Conservation (phyloP, 2,113 vertebrate genomes). For the Ceuthmochares aereus region DNA sequence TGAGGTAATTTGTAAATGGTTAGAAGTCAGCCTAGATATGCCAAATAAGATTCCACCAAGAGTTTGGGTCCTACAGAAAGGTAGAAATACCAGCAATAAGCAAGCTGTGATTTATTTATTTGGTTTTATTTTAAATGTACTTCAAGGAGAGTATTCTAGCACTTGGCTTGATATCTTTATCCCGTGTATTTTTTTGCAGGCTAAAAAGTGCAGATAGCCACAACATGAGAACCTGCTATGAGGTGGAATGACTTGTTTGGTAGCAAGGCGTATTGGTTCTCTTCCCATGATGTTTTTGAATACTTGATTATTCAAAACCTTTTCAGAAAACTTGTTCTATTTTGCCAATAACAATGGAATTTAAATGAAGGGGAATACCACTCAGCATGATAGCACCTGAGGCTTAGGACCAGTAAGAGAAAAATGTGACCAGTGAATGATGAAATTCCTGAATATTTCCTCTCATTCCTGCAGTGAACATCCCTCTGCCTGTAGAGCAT, state of each 20-base stretch:
- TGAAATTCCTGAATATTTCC: neutral
- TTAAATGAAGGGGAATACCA: neutral
- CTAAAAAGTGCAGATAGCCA: neutral
- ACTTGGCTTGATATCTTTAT: neutral
- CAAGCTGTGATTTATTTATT: neutral
- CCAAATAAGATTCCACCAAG: neutral
- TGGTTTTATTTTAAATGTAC: neutral
- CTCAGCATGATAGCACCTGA: neutral
- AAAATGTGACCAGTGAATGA: neutral
- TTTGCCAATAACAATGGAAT: neutral
- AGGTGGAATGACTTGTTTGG: neutral
- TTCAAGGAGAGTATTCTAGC: neutral
- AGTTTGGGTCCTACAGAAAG: neutral
- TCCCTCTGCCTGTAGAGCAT: constrained; percentile 73
- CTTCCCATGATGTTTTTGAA: neutral
- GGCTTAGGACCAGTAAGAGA: neutral
- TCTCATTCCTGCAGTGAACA: constrained; percentile 68
- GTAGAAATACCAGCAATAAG: neutral
- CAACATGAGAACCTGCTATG: neutral
- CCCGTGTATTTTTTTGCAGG: neutral
- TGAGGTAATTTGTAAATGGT: neutral
- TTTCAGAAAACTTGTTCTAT: neutral
- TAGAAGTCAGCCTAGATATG: neutral
- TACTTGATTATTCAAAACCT: constrained; percentile 17
- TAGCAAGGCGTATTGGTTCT: neutral